These are phyloP conservation scores for Lycopodina hypogea DNA, from an alignment of 37 sponge, comb jelly and placozoan species.

Conservation along the genomic window DNA sequence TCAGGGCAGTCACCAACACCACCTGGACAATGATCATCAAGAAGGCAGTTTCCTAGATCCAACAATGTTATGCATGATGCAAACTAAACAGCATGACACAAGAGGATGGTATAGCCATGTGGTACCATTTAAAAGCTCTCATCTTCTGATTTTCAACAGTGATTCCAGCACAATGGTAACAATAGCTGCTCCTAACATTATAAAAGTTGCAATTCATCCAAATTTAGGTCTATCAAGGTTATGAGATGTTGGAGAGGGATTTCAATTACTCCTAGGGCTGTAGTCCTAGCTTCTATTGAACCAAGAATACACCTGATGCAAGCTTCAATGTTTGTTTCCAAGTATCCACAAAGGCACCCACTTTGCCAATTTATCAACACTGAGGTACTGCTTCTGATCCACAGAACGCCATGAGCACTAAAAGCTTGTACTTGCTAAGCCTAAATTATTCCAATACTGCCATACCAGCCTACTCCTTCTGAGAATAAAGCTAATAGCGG, in stretches of 20 bases:
- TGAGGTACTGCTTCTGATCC: neutral
- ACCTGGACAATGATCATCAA: constrained; percentile 82
- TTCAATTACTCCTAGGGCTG: constrained; percentile 66
- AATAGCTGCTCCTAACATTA: constrained; percentile 64
- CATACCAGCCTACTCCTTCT: no score
- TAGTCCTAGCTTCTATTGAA: constrained; percentile 22
- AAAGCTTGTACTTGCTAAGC: constrained; percentile 12
- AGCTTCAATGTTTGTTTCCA: constrained; percentile 5
- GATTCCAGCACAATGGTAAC: constrained; percentile 71
- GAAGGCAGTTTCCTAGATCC: constrained; percentile 95
- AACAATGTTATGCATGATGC: constrained; percentile 32
- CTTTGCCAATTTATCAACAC: neutral
- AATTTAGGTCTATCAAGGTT: constrained; percentile 59
- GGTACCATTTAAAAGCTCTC: neutral
- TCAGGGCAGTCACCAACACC: constrained; percentile 84
- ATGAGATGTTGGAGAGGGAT: constrained; percentile 68
- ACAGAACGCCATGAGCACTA: constrained; percentile 23
- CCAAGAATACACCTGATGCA: neutral
- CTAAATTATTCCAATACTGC: neutral
- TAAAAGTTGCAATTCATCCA: constrained; percentile 79
- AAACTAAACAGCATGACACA: neutral
- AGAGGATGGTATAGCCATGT: no score
- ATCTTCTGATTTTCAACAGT: constrained; percentile 70
- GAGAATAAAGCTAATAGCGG: no score
- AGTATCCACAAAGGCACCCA: neutral